phyloP scores from a whole-genome alignment of 2,113 vertebrate genomes.

The Leptobrachium ailaonicum region DNA sequence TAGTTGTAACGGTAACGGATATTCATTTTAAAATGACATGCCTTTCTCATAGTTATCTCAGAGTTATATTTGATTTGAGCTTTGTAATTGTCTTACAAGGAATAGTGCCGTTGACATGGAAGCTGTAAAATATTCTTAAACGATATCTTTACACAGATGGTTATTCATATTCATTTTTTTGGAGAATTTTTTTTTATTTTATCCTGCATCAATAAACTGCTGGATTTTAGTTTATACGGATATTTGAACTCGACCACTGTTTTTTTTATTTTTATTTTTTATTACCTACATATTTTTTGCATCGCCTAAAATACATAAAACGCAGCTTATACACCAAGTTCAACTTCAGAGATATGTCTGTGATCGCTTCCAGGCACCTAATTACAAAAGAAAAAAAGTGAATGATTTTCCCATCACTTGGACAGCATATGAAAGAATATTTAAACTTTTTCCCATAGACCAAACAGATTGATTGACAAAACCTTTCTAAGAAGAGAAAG shows the following conservation, averaged over 20 bases:
- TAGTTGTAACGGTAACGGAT: too few species aligned
- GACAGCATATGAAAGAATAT: conserved; percentile 40
- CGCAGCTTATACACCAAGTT: background rate
- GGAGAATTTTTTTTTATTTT: too few species aligned
- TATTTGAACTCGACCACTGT: background rate
- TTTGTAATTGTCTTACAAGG: too few species aligned
- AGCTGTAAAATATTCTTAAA: too few species aligned
- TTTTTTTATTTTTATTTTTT: background rate
- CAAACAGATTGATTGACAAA: conserved; percentile 62
- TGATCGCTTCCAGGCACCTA: conserved; percentile 18
- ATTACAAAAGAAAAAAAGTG: conserved; percentile 46
- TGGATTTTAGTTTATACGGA: too few species aligned
- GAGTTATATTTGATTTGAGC: too few species aligned
- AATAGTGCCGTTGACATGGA: too few species aligned
- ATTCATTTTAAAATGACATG: too few species aligned
- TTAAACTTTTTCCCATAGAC: conserved; percentile 47
- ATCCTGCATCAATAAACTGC: too few species aligned
- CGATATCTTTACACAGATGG: too few species aligned
- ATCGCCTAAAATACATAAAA: background rate
- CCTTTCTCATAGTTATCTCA: too few species aligned
- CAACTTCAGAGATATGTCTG: conserved; percentile 8
- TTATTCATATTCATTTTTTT: too few species aligned
- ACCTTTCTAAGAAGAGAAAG: conserved; percentile 52
- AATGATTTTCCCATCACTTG: conserved; percentile 42
- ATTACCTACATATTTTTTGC: background rate